Conservation (phyloP, 1,140 invertebrate species). For the Trichonephila inaurata region DNA sequence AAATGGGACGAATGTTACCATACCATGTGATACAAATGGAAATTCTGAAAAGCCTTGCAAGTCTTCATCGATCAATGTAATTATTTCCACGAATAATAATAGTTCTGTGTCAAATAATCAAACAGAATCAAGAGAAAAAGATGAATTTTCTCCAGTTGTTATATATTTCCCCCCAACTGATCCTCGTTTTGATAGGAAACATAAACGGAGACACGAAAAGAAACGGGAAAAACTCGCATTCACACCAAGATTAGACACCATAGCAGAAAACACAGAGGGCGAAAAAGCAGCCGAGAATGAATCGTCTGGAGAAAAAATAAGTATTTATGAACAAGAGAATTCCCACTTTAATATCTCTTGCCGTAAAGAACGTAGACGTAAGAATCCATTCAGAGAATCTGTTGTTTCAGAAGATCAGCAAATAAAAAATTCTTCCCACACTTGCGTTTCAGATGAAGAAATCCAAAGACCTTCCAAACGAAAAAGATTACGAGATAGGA, state of each 20-base stretch:
- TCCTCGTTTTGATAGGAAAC: not conserved
- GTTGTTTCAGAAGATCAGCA: not conserved
- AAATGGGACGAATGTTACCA: not conserved
- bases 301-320: not conserved
- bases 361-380: no score
- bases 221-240: not conserved
- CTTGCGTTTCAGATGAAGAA: no score
- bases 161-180: not conserved
- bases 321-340: no score
- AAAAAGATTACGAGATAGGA: no score
- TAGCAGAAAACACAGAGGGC: not conserved
- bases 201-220: not conserved
- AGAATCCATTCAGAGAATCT: no score
- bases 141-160: not conserved
- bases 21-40: not conserved
- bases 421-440: not conserved
- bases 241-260: not conserved
- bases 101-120: not conserved
- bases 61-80: not conserved
- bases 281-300: not conserved
- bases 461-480: no score
- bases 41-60: not conserved
- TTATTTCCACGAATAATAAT: not conserved
- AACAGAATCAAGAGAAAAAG: not conserved
- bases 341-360: no score